A percentile compares a stretch with the other conserved stretches of the same genome.
Conservation (phyloP, 2,797 vertebrate genomes). For the Darevskia nairensis region DNA sequence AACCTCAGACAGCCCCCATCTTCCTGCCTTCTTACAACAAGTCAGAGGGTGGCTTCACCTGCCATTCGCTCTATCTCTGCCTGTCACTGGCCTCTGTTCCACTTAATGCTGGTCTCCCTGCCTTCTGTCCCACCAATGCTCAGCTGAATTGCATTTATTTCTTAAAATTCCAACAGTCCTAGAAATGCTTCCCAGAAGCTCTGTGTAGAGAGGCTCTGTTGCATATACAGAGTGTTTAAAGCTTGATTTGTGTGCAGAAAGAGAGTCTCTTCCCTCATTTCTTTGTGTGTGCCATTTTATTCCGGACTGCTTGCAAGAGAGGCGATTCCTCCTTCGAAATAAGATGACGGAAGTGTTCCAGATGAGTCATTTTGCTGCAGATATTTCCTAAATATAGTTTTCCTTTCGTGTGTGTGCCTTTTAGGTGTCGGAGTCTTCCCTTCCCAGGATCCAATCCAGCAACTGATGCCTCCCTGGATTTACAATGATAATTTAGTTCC, state of each 20-base stretch:
- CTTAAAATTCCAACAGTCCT: neutral
- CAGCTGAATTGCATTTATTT: neutral
- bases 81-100: too few relatives aligned
- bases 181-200: neutral
- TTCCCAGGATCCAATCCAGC: constrained; percentile 91
- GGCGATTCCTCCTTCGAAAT: constrained; percentile 30
- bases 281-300: constrained; percentile 23
- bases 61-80: too few relatives aligned
- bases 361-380: neutral
- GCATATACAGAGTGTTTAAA: neutral
- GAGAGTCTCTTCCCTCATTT: neutral
- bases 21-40: too few relatives aligned
- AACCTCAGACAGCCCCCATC: too few relatives aligned
- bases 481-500: constrained; percentile 95
- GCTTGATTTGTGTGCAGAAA: neutral
- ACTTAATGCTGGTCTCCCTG: too few relatives aligned
- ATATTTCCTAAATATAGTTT: neutral
- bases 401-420: constrained; percentile 13
- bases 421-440: constrained; percentile 92
- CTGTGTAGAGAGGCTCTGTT: neutral
- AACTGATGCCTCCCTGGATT: constrained; percentile 93
- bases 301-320: neutral
- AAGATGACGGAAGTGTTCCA: constrained; percentile 50
- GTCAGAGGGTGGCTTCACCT: too few relatives aligned
- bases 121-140: too few relatives aligned